phyloP scores from a whole-genome alignment of 2,113 vertebrate species.

The Mionectes macconnelli region DNA sequence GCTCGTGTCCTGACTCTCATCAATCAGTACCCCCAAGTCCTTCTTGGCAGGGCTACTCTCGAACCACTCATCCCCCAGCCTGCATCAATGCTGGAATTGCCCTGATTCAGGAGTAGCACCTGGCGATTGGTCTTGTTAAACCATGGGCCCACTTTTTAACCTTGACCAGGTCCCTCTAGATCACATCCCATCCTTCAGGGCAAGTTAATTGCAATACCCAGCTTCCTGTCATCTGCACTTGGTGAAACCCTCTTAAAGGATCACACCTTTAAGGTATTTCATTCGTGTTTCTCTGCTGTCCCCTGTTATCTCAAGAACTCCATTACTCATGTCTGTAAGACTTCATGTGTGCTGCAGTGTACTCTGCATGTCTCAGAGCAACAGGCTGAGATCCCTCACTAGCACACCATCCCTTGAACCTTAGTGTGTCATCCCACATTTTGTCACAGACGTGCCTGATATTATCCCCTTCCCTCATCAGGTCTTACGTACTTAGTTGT shows the following conservation, averaged over 20 bases:
- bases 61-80: background rate
- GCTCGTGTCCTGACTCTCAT: background rate
- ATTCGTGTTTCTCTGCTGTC: background rate
- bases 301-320: background rate
- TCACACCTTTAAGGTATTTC: background rate
- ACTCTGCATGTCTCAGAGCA: background rate
- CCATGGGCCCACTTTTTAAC: background rate
- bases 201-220: background rate
- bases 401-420: accelerated
- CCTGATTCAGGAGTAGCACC: background rate
- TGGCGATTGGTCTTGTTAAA: background rate
- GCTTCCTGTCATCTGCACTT: background rate
- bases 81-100: background rate
- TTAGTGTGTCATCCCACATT: background rate
- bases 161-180: background rate
- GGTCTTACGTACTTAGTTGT: background rate
- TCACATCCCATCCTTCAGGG: background rate
- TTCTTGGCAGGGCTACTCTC: accelerated
- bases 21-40: background rate
- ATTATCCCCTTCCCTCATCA: background rate
- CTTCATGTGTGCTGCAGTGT: background rate
- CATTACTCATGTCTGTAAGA: background rate
- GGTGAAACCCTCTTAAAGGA: background rate
- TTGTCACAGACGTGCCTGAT: background rate
- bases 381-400: background rate